These are phyloP conservation scores for Meteorus cinctellus DNA, from an alignment of 2,888 invertebrate genomes.

Conservation along the genomic window DNA sequence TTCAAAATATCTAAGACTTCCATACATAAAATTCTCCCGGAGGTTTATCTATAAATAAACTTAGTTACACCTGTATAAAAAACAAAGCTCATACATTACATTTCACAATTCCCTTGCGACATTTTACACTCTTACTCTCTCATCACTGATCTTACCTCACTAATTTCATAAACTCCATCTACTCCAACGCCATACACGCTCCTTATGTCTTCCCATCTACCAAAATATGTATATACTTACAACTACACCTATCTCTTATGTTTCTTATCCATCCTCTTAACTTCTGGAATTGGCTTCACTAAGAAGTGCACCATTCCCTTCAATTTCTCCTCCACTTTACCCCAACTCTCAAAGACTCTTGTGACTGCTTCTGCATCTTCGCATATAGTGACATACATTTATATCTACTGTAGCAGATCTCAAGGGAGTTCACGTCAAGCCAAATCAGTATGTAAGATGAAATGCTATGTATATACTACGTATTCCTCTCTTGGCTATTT, in stretches of 20 bases:
- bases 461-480: slow-evolving; percentile 21
- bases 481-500: slow-evolving; percentile 32
- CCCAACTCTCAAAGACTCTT: slow-evolving; percentile 18
- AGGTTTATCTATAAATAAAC: no score
- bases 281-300: slow-evolving; percentile 14
- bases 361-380: background rate
- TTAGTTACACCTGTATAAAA: no score
- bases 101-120: background rate
- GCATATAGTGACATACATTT: background rate
- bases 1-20: no score
- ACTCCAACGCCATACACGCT: background rate
- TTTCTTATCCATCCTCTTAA: slow-evolving; percentile 1
- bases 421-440: background rate
- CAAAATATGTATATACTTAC: background rate
- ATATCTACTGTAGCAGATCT: background rate
- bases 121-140: background rate
- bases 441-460: slow-evolving; percentile 52
- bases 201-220: background rate
- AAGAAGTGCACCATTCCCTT: slow-evolving; percentile 20
- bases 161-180: background rate
- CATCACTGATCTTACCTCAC: background rate
- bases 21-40: no score
- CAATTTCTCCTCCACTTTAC: background rate
- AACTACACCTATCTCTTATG: background rate
- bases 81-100: background rate